A percentile compares a stretch with the other conserved stretches of the same genome.
These are phyloP conservation scores for Periplaneta americana DNA, from an alignment of 1,140 invertebrate genomes.

Conservation along the genomic window DNA sequence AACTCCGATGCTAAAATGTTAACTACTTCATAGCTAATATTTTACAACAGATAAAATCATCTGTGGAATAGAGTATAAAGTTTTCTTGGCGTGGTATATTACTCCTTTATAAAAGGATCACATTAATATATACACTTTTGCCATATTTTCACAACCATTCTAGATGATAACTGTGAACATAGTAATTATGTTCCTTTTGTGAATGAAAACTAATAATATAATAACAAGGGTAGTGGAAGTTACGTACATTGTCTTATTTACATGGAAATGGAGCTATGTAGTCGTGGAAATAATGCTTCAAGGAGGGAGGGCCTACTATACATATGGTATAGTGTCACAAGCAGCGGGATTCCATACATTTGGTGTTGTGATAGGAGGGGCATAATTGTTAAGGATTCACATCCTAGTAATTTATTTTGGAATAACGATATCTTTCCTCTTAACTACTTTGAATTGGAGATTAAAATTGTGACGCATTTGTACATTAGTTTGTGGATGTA, in stretches of 20 bases:
- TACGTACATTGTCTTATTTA: background rate
- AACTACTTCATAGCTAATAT: background rate
- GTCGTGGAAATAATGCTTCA: background rate
- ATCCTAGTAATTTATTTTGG: background rate
- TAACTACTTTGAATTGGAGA: background rate
- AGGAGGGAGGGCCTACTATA: background rate
- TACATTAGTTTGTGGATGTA: background rate
- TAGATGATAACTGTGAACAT: background rate
- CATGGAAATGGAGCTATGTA: background rate
- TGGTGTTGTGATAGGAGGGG: background rate
- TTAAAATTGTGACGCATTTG: background rate
- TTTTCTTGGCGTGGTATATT: background rate
- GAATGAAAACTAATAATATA: background rate
- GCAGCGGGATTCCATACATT: background rate
- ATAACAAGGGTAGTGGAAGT: background rate
- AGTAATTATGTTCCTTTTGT: background rate
- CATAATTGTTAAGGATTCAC: background rate
- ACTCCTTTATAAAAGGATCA: slow-evolving; percentile 16
- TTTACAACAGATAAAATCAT: background rate
- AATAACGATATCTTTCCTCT: background rate
- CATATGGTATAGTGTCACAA: background rate
- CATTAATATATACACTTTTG: background rate
- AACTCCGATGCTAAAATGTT: background rate
- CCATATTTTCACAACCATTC: slow-evolving; percentile 3
- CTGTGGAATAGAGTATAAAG: background rate